phyloP scores from a whole-genome alignment of 2,888 invertebrate species.

The Altica lythri region DNA sequence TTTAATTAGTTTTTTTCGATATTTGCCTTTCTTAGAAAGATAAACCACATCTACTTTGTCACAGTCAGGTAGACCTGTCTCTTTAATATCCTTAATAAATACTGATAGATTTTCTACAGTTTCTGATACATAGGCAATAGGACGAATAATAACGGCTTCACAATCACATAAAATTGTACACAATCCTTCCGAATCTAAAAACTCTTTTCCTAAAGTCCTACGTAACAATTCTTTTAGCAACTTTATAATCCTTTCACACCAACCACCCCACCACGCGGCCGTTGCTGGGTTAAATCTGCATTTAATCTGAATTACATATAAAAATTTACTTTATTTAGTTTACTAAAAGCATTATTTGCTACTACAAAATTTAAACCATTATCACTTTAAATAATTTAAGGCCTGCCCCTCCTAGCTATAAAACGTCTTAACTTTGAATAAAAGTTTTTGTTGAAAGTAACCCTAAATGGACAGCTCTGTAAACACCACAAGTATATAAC shows the following conservation, averaged over 20 bases:
- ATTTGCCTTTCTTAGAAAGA: neutral
- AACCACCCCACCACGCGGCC: neutral
- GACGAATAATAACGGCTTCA: neutral
- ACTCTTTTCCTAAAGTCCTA: neutral
- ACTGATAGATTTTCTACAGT: constrained; percentile 6
- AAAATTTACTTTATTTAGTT: neutral
- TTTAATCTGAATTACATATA: neutral
- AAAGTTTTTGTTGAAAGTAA: constrained; percentile 41
- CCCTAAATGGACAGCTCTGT: constrained; percentile 51
- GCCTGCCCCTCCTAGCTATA: neutral
- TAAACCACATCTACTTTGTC: constrained; percentile 11
- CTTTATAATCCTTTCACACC: neutral
- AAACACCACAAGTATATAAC: constrained; percentile 52
- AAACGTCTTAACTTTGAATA: constrained; percentile 32
- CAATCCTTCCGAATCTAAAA: neutral
- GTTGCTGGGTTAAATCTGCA: neutral
- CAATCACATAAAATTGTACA: neutral
- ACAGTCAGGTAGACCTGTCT: constrained; percentile 19
- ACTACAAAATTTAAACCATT: too few relatives aligned
- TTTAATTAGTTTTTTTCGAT: constrained; percentile 13
- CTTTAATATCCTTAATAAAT: constrained; percentile 10
- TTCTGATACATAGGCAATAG: neutral
- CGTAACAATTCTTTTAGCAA: neutral
- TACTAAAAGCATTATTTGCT: constrained; percentile 1
- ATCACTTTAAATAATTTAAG: neutral